Base-by-base conservation (phyloP, 2,888 invertebrate species). In the Diplazon laetatorius region DNA sequence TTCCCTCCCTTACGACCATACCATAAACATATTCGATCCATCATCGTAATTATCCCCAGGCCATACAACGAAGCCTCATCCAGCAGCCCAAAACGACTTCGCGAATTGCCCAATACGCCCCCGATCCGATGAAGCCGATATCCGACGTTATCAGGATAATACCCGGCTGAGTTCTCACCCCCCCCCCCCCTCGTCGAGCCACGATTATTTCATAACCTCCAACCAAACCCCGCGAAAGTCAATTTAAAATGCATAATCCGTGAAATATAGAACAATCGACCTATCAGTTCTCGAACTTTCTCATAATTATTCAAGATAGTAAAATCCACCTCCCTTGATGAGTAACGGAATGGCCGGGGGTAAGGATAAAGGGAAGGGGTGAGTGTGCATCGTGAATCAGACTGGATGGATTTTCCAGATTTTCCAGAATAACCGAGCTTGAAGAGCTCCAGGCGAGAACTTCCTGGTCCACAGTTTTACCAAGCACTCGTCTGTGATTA, bases 231-330 rank as follows among this genome's bases (percentile, higher is more conserved):
- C 44, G 60, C 52, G 42, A 10, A 55, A 78, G 66, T 71, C 62
- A 55, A 78, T 78, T 71, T 66, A 74, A 74, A 78, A 74, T 78
- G 70, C 78, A 78, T 74, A 74, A 74, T 74, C 74, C 55, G 60
- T 57, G 62, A 52, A 71, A 78, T 74, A 39, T 35, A 30, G 50
- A 71, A 46, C 68, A 35, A 55, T 22, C 22, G 39, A 25, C 10
- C 57, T 46, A 39, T 55, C 50, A 10, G 18, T 16, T 78, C 42
- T n/a, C n/a, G n/a, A n/a, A n/a, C n/a, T n/a, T n/a, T n/a, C n/a
- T n/a, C n/a, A 44, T 50, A 78, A 78, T 78, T 65, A 74, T 78
- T 74, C 12, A 65, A 48, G 59, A 70, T 55, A 20, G 52, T 57
- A 39, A 57, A 25, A 57, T n/a, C 39, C 12, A 9, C 30, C 18